Base-by-base conservation (phyloP, 2,888 invertebrate species). In the Drosophila atripex region DNA sequence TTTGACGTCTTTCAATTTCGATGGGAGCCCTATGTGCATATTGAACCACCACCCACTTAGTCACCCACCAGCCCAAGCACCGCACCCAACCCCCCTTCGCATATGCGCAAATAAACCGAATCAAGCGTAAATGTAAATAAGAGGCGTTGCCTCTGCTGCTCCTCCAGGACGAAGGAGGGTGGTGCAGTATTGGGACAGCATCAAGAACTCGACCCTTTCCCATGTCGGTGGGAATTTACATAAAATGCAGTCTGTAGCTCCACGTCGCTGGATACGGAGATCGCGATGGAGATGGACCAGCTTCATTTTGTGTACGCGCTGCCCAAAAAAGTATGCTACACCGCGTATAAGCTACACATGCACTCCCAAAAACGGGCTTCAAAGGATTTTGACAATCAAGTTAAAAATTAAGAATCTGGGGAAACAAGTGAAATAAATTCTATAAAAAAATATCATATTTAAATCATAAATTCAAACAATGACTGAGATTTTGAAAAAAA, bases 91-190 rank as follows among this genome's bases (percentile, higher is more conserved):
- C 3, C 30, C 32, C 45, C 46, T 25, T 41, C 77, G 52, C 84
- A 79, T 86, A 83, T 80, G 73, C 51, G 71, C 72, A 88, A 80
- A 88, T 84, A 88, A 86, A 80, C 75, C 75, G 80, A 87, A 85
- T 85, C 88, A 83, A 82, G 78, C 76, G 77, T 78, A 85, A 87
- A 87, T 88, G 86, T 78, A 88, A 88, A 86, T 86, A 87, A 88
- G 72, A 78, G 74, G 74, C 82, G 85, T 52, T 39, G 63, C 53
- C 25, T 32, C 51, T 59, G 35, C 46, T 59, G 52, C 51, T 69
- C 11, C 28, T 59, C 16, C 28, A 47, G n/a, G 54, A 7, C 53
- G 55, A 41, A 45, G 58, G 60, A 52, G 43, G 9, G 28, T 9
- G 28, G 21, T 46, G 60, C 39, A 28, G 32, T 35, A 32, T 23